phyloP scores from a whole-genome alignment of 2,113 vertebrate species.

The Thalassoma bifasciatum region DNA sequence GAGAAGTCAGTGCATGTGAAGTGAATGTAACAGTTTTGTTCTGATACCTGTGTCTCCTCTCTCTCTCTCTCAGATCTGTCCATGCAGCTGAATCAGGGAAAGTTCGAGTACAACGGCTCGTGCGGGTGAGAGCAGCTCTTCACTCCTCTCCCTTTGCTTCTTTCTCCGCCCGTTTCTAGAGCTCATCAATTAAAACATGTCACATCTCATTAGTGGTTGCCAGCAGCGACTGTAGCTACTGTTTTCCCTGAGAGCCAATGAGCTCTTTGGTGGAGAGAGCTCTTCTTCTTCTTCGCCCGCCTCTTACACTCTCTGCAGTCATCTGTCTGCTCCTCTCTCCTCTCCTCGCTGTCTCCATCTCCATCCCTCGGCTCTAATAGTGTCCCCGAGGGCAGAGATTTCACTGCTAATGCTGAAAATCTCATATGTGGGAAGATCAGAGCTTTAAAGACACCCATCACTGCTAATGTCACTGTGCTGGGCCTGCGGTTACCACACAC shows the following conservation, averaged over 20 bases:
- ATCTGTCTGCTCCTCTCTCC: constrained; percentile 56
- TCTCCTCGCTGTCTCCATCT: constrained; percentile 31
- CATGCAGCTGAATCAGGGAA: constrained; percentile 99
- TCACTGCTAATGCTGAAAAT: constrained; percentile 66
- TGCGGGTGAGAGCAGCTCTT: constrained; percentile 91
- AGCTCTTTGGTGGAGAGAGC: constrained; percentile 58
- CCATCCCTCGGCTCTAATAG: constrained; percentile 53
- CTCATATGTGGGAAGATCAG: constrained; percentile 59
- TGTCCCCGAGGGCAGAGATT: constrained; percentile 53
- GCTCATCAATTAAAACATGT: constrained; percentile 75
- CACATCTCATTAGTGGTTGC: constrained; percentile 83
- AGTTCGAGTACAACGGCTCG: constrained; percentile 98
- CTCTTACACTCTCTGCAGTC: constrained; percentile 51
- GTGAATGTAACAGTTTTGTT: neutral
- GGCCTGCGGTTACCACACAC: constrained; percentile 25
- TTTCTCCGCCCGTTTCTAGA: constrained; percentile 36
- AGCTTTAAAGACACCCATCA: constrained; percentile 53
- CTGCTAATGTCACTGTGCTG: constrained; percentile 44
- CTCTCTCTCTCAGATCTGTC: constrained; percentile 91
- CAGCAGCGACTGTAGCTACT: constrained; percentile 64
- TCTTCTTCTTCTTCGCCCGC: constrained; percentile 43
- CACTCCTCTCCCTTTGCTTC: constrained; percentile 29
- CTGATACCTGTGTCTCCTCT: neutral
- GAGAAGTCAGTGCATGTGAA: neutral
- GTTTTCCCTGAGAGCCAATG: constrained; percentile 68